These are phyloP conservation scores for Phoenicopterus ruber DNA, from an alignment of 2,113 vertebrate species.

Conservation along the genomic window DNA sequence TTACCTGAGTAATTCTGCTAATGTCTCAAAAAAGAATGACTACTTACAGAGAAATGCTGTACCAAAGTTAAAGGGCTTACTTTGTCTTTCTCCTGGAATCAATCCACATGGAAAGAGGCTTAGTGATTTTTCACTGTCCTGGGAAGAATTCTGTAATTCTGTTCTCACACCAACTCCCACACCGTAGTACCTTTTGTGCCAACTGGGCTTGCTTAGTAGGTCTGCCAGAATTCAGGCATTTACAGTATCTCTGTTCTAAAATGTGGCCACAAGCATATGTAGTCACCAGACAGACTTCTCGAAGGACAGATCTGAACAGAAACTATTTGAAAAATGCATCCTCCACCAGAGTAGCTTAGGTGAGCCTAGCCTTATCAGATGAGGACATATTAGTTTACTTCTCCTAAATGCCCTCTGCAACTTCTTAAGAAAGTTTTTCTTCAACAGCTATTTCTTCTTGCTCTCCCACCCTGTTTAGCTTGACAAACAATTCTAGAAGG, in stretches of 20 bases:
- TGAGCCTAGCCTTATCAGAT: background rate
- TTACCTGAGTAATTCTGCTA: background rate
- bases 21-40: background rate
- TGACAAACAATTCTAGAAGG: background rate
- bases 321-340: background rate
- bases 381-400: background rate
- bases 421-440: background rate
- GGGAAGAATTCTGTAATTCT: background rate
- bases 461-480: background rate
- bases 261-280: background rate
- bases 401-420: background rate
- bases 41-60: background rate
- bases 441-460: background rate
- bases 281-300: background rate
- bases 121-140: background rate
- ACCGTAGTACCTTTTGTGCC: background rate
- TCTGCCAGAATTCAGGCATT: background rate
- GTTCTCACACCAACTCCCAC: background rate
- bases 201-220: background rate
- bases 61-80: background rate
- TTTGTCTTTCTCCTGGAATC: background rate
- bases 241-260: background rate
- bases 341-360: background rate
- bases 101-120: background rate
- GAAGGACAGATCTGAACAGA: background rate